Percentiles rank a stretch among this genome's conserved stretches.
phyloP scores from a whole-genome alignment of 2,113 vertebrate species.

The Ginglymostoma cirratum region DNA sequence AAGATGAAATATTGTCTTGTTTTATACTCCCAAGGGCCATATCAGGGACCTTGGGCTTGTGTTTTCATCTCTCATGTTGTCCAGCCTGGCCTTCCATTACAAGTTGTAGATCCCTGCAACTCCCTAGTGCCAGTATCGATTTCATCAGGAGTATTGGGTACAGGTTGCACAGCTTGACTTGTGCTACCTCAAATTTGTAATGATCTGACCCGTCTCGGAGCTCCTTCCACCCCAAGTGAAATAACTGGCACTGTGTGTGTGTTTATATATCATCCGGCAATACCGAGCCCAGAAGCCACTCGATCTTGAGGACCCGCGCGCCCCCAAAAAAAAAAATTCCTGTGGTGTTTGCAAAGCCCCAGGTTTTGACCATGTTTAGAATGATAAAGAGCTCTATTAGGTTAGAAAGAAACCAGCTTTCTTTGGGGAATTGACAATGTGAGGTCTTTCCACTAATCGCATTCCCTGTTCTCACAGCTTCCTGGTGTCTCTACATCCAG shows the following conservation, averaged over 20 bases:
- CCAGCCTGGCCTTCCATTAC: neutral
- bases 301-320: too few species aligned
- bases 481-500: constrained; percentile 4
- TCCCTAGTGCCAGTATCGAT: neutral
- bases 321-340: too few species aligned
- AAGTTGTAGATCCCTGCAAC: neutral
- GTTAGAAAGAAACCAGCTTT: neutral
- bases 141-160: too few species aligned
- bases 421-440: neutral
- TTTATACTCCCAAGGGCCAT: neutral
- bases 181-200: neutral
- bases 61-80: neutral
- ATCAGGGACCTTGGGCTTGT: neutral
- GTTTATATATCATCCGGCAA: too few species aligned
- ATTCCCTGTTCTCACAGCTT: neutral
- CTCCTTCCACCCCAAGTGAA: too few species aligned
- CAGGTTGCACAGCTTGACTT: neutral
- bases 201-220: too few species aligned
- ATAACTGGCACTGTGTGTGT: too few species aligned
- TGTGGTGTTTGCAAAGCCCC: too few species aligned
- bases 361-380: neutral
- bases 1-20: neutral
- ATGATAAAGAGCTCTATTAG: neutral
- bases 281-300: too few species aligned
- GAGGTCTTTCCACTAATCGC: too few species aligned